Base-by-base conservation (phyloP, 2,888 invertebrate species). In the Drosophila peninsularis region DNA sequence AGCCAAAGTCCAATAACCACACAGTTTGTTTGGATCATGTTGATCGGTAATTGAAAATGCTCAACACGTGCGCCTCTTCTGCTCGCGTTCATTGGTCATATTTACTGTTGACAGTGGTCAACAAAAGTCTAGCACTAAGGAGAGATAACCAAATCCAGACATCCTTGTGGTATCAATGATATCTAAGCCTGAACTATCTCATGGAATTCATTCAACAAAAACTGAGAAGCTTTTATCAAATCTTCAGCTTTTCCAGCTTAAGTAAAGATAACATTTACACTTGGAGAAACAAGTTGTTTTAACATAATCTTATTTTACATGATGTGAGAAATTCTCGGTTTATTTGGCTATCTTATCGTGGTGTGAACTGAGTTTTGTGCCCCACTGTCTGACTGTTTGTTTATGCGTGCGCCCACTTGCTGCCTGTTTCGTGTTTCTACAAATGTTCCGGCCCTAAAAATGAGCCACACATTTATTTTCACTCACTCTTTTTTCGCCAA, bases 41-140 rank as follows among this genome's bases (percentile, higher is more conserved):
- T 62, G 79, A 88, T 88, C 62, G 62, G 17, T 65, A 79, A 83
- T 88, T 86, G 68, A 73, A 69, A 71, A 88, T 86, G 71, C 84
- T n/a, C 68, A 67, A 66, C 85, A 88, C 89, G 89, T 81, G 86
- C 69, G 58, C 24, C 58, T 67, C 67, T 67, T 42, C 47, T 80
- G 77, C 60, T 72, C 82, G 73, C 70, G 64, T 70, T 82, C 79
- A 54, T 60, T 54, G 71, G 32, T 56, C 54, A 27, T 42, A 54
- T 19, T 24, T 10, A 47, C 36, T 17, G 41, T 7, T 19, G 53
- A 82, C 82, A 82, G 61, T 87, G 88, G n/a, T 17, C 13, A 32
- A 14, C 1, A 74, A 53, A 71, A 71, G 72, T 71, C 21, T 34
- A 21, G 9, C 13, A 1, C 39, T 24, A 27, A n/a, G 4, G n/a